Evolutionary conservation across 1,140 invertebrate species (phyloP), one percentile per base, ranked within the genome.

Genomic region (Sogatella furcifera): DNA sequence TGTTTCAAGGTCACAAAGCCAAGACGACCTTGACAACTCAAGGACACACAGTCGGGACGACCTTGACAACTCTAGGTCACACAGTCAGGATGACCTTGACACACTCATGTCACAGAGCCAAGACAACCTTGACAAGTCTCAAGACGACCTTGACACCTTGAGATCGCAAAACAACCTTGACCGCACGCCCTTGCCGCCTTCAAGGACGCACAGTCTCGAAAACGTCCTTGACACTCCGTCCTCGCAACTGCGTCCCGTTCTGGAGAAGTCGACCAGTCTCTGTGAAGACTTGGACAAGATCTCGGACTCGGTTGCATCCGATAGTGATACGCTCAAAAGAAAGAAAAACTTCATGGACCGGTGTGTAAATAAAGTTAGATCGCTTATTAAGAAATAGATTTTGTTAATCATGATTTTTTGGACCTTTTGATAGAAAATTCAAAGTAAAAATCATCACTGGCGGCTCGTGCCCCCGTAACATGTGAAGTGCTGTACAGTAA

Each of bases 291-390:
- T 64, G 28, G 66, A 67, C 28, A 60, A 52, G 1, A 46, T 64
- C 19, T 65, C 64, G 11, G 56, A 64, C 13, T 61, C 54, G 0
- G 54, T 55, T 5, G 60, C 49, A 13, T 57, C 62, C 1, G 59
- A 42, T 9, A 62, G 59, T n/a, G 60, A 59, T 46, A 56, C 52
- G 6, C 49, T 53, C n/a, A 57, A 55, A 19, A 52, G 49, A 24
- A 69, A 67, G 60, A 78, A 78, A 67, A 86, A 86, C 72, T 86
- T 88, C 69, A 85, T 88, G 82, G 84, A 88, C 73, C 80, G 83
- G 71, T 87, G 84, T 72, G 83, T 86, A 34, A 86, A 84, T 71
- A 87, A 86, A 77, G 81, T 88, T 72, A 79, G 82, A 76, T 83
- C 82, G 68, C 79, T 85, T 61, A 84, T 84, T 53, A 82, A 80